A percentile compares a stretch with the other conserved stretches of the same genome.
phyloP scores from a whole-genome alignment of 2,113 vertebrate genomes.

The Oxyruncus cristatus region DNA sequence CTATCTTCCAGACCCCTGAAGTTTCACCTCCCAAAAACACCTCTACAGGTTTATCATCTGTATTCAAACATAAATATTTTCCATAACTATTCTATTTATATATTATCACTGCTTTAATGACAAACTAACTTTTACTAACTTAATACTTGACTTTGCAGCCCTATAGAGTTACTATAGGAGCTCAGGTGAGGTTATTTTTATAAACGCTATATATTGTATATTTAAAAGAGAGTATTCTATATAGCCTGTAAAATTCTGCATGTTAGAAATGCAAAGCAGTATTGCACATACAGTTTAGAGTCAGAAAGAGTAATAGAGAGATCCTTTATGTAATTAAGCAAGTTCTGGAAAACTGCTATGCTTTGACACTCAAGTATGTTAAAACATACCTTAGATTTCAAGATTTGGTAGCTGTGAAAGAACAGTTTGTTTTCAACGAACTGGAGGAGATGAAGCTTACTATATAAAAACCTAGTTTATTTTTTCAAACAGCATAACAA shows the following conservation, averaged over 20 bases:
- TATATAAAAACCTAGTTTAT: not conserved
- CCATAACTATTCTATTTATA: not conserved
- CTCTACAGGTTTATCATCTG: not conserved
- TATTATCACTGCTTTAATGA: not conserved
- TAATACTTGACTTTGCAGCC: not conserved
- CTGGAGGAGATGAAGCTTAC: not conserved
- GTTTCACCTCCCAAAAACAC: not conserved
- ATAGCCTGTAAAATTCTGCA: not conserved
- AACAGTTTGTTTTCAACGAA: not conserved
- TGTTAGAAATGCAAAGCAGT: not conserved
- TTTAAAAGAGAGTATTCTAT: not conserved
- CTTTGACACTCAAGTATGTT: not conserved
- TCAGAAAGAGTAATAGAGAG: not conserved
- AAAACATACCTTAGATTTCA: not conserved
- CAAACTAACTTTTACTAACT: not conserved
- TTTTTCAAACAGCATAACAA: not conserved
- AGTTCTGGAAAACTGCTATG: not conserved
- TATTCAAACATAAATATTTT: not conserved
- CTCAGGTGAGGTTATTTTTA: not conserved
- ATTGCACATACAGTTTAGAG: not conserved
- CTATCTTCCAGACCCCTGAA: not conserved
- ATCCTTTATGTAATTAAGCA: not conserved
- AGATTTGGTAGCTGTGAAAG: not conserved
- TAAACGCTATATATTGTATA: not conserved
- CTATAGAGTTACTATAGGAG: not conserved